Percentiles rank a stretch among this genome's conserved stretches.
phyloP scores from a whole-genome alignment of 2,888 invertebrate genomes.

The Callinectes sapidus region DNA sequence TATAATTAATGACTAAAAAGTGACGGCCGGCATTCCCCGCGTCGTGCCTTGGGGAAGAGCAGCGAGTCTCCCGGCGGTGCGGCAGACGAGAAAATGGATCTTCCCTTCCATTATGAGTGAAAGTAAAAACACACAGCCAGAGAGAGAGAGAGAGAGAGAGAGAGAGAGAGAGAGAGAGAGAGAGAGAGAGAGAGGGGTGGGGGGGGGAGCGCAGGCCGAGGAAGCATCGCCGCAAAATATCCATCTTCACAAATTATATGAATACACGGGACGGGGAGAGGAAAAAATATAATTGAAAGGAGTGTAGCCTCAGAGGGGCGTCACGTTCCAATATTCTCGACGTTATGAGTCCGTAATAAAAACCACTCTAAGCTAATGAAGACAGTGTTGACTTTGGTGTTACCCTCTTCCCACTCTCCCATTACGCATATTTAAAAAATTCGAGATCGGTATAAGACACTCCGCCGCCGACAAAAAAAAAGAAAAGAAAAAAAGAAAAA shows the following conservation, averaged over 20 bases:
- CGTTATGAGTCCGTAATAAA: conserved; percentile 47
- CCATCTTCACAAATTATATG: conserved; percentile 58
- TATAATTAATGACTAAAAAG: conserved; percentile 44
- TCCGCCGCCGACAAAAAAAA: conserved; percentile 39
- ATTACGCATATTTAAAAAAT: conserved; percentile 66
- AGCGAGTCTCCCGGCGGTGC: neutral
- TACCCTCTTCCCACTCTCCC: conserved; percentile 58
- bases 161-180: too few relatives aligned
- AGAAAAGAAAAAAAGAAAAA: conserved; percentile 14
- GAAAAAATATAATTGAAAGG: conserved; percentile 58
- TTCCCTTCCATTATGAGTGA: conserved; percentile 17
- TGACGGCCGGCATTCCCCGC: conserved; percentile 20
- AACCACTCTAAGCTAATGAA: conserved; percentile 60
- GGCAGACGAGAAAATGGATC: conserved; percentile 28
- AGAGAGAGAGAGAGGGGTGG: too few relatives aligned
- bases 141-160: too few relatives aligned
- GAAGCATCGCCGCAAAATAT: conserved; percentile 23
- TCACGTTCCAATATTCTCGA: conserved; percentile 61
- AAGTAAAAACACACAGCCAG: neutral
- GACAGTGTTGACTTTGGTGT: conserved; percentile 67
- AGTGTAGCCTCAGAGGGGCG: conserved; percentile 40
- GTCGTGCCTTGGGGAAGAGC: neutral
- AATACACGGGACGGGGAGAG: conserved; percentile 39
- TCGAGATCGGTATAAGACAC: conserved; percentile 62
- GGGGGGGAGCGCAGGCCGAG: too few relatives aligned